Conservation (phyloP, 2,797 vertebrate species). For the Phalloptychus januarius region DNA sequence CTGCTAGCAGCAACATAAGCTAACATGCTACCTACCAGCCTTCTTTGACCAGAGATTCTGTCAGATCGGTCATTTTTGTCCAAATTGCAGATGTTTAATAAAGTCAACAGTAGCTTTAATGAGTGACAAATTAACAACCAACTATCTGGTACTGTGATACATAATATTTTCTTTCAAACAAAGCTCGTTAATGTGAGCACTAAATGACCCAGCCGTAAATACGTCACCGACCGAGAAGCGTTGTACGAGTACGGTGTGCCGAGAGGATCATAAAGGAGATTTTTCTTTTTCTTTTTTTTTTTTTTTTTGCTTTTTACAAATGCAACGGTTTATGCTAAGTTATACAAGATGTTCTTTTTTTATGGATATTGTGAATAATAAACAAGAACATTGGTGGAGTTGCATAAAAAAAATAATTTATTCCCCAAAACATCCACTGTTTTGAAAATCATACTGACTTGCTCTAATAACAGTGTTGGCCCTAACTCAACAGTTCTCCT, state of each 20-base stretch:
- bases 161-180: conserved; percentile 45
- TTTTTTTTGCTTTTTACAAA: rapidly evolving
- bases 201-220: conserved; percentile 32
- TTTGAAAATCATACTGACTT: no score
- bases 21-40: conserved; percentile 81
- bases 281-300: not conserved
- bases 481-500: not conserved
- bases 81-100: conserved; percentile 28
- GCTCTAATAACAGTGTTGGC: not conserved
- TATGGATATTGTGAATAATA: not conserved
- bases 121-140: not conserved
- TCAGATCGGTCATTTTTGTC: conserved; percentile 78
- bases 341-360: not conserved
- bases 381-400: not conserved
- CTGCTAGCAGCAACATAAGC: conserved; percentile 57
- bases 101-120: conserved; percentile 10
- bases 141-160: conserved; percentile 48
- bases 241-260: conserved; percentile 30
- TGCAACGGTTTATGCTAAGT: not conserved
- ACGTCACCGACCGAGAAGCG: conserved; percentile 48
- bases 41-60: conserved; percentile 77
- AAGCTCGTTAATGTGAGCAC: conserved; percentile 51
- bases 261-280: conserved; percentile 38
- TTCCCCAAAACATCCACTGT: not conserved
- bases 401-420: not conserved